These are phyloP conservation scores for Ancistrus triradiatus DNA, from an alignment of 2,113 vertebrate species.

Conservation along the genomic window DNA sequence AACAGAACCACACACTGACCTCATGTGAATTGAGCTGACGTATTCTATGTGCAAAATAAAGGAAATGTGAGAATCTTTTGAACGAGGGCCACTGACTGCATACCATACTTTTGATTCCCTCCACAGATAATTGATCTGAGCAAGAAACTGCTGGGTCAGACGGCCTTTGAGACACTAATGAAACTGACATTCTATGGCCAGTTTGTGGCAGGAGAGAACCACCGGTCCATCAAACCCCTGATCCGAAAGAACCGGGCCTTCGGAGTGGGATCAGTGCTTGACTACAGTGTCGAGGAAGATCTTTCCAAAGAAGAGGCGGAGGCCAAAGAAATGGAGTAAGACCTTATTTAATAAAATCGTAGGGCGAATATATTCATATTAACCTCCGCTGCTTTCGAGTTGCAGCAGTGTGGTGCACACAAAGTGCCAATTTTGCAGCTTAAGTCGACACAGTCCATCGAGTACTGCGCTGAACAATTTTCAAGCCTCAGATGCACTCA, in stretches of 20 bases:
- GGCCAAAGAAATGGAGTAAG: slow-evolving; percentile 70
- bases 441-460: not conserved
- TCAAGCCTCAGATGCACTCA: not conserved
- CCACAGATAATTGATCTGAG: slow-evolving; percentile 72
- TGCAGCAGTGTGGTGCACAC: too few relatives aligned
- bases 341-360: not conserved
- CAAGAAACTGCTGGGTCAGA: slow-evolving; percentile 73
- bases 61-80: too few relatives aligned
- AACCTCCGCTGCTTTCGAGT: too few relatives aligned
- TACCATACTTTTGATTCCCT: too few relatives aligned
- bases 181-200: slow-evolving; percentile 93
- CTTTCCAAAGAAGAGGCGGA: slow-evolving; percentile 66
- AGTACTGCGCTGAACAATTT: not conserved
- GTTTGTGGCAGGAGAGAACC: slow-evolving; percentile 91
- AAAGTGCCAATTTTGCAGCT: too few relatives aligned
- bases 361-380: too few relatives aligned
- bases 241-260: slow-evolving; percentile 77
- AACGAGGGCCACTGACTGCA: too few relatives aligned
- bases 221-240: slow-evolving; percentile 77
- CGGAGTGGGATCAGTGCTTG: slow-evolving; percentile 84
- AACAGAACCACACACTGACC: not conserved
- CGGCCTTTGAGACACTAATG: slow-evolving; percentile 78
- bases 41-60: too few relatives aligned
- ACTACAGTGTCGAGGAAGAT: slow-evolving; percentile 86
- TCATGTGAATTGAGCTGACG: too few relatives aligned